A percentile compares a stretch with the other conserved stretches of the same genome.
Evolutionary conservation across 2,888 invertebrate genomes (phyloP).

Genomic region (Rhodophaea formosa): DNA sequence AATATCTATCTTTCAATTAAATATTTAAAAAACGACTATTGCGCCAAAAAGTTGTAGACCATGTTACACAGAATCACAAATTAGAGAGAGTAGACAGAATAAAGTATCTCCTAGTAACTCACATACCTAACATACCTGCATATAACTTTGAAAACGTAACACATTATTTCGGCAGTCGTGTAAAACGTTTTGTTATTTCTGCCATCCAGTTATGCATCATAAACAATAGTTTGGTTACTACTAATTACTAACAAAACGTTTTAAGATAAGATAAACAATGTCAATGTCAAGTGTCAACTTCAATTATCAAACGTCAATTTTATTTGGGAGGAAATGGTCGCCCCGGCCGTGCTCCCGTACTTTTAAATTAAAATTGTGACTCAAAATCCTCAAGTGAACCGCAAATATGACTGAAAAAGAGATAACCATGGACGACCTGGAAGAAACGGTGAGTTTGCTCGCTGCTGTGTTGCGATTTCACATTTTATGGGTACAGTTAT

Average conservation of each 20-base stretch:
- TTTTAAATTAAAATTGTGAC: constrained; percentile 42
- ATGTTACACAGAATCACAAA: too few relatives aligned
- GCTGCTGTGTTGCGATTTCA: background rate
- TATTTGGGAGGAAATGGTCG: constrained; percentile 47
- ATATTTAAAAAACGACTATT: too few relatives aligned
- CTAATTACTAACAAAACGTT: constrained; percentile 5
- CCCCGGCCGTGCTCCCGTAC: constrained; percentile 32
- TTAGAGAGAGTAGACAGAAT: too few relatives aligned
- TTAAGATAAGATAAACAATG: background rate
- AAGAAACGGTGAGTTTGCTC: constrained; percentile 61
- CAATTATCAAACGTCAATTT: constrained; percentile 33
- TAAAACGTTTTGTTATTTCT: too few relatives aligned
- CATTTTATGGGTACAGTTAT: constrained; percentile 3
- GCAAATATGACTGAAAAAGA: constrained; percentile 66
- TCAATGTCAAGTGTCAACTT: constrained; percentile 10
- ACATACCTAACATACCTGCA: too few relatives aligned
- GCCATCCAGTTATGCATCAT: too few relatives aligned
- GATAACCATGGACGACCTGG: constrained; percentile 66
- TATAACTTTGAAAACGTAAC: too few relatives aligned
- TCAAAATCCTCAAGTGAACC: constrained; percentile 39
- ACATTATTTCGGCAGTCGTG: too few relatives aligned
- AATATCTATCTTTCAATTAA: too few relatives aligned
- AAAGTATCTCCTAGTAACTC: too few relatives aligned
- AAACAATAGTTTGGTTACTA: too few relatives aligned
- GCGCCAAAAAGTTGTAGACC: too few relatives aligned